Percentiles rank a stretch among this genome's conserved stretches.
Conservation (phyloP, 2,888 invertebrate genomes). For the Dicyrtomina minuta region DNA sequence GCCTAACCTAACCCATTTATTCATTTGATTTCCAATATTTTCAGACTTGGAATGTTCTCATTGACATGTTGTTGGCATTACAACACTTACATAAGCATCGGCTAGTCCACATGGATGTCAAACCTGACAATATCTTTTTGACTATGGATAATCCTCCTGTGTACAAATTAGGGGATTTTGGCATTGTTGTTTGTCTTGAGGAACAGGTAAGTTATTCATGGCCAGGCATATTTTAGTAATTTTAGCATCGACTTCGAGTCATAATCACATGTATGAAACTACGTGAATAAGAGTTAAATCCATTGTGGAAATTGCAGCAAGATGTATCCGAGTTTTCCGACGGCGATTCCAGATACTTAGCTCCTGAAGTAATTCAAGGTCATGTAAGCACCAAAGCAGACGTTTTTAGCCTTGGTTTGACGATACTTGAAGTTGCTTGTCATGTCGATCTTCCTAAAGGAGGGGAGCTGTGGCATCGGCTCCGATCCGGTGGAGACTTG, state of each 20-base stretch:
- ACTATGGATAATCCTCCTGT: conserved; percentile 61
- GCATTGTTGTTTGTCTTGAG: conserved; percentile 67
- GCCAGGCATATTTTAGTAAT: conserved; percentile 50
- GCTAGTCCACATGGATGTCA: conserved; percentile 74
- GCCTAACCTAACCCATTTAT: no score
- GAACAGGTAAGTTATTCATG: no score
- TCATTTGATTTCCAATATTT: neutral
- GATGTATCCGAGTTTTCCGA: conserved; percentile 60
- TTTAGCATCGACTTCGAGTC: neutral
- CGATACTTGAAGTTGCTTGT: conserved; percentile 69
- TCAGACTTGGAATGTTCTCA: conserved; percentile 50
- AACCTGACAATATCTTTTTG: conserved; percentile 74
- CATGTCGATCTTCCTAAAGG: conserved; percentile 70
- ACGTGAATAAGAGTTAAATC: neutral
- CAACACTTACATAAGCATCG: conserved; percentile 68
- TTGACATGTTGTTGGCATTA: conserved; percentile 61
- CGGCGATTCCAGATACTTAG: conserved; percentile 70
- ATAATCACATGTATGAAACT: neutral
- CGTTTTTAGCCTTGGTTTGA: conserved; percentile 73
- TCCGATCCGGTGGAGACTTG: conserved; percentile 62
- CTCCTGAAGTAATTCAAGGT: conserved; percentile 69
- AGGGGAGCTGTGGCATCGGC: conserved; percentile 69
- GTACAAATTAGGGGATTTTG: conserved; percentile 76
- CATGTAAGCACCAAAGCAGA: conserved; percentile 70
- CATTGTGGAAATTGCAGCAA: conserved; percentile 55